Evolutionary conservation across 2,888 invertebrate species (phyloP), one percentile per base, ranked within the genome.

Genomic region (Andrena hattorfiana): DNA sequence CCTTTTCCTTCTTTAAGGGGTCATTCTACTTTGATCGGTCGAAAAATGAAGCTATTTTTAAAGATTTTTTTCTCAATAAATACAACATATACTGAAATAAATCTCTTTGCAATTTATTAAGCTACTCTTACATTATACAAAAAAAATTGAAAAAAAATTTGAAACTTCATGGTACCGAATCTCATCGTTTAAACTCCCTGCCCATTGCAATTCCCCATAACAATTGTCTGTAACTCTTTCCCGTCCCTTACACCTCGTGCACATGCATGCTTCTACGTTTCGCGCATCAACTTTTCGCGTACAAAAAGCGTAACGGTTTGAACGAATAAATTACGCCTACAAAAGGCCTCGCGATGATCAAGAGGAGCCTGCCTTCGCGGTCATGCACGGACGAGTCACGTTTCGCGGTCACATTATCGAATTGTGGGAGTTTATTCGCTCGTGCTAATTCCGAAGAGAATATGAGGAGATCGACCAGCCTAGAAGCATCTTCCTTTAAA

Each of bases 401-500:
- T 82, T 71, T 74, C 54, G 60, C 72, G 74, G 64, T 74, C 73
- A 64, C 66, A 73, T 77, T 79, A 79, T 84, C 75, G 82, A 78
- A 77, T 85, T 66, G 64, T 75, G n/a, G 56, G 62, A 77, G 77
- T 85, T 85, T 85, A 77, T 80, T 75, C 77, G 72, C 42, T 60
- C 72, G 85, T 77, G 68, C 77, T 78, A 82, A 85, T 82, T 85
- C 69, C 72, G 10, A 51, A 6, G 49, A 67, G 77, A 77, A 82
- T 72, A 77, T 48, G 32, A 54, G 63, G 59, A 26, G 59, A 85
- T 85, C 66, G 79, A 85, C 77, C 26, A 35, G 60, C 20, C 32
- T 23, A 26, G n/a, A 23, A 30, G 16, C 30, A 68, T 26, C 4
- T 16, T 16, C 60, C 59, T 35, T 66, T 71, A 54, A 51, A 32